Conservation (phyloP, 2,113 vertebrate species). For the Regulus satrapa region DNA sequence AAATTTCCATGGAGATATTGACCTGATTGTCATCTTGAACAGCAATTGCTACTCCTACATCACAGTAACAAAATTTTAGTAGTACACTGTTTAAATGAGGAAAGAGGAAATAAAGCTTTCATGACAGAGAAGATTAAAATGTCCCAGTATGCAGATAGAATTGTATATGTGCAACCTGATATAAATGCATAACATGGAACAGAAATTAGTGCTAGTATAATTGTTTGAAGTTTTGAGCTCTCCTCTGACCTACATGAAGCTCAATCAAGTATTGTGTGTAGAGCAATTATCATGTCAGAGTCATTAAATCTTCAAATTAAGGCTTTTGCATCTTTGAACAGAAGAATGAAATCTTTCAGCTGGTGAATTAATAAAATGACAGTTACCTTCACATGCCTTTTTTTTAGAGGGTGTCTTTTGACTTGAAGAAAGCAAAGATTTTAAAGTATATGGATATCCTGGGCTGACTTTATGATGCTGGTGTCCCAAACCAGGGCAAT, state of each 20-base stretch:
- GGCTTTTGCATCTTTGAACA: not conserved
- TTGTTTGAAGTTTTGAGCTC: not conserved
- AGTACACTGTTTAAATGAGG: not conserved
- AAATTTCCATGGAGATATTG: not conserved
- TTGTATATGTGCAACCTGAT: not conserved
- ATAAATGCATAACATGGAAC: not conserved
- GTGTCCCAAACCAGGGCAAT: not conserved
- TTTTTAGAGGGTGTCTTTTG: not conserved
- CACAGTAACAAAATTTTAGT: not conserved
- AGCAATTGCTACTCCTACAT: not conserved
- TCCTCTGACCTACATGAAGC: not conserved
- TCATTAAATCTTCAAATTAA: not conserved
- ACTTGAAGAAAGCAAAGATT: not conserved
- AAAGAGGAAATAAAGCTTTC: not conserved
- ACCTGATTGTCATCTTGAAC: not conserved
- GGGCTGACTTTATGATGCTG: not conserved
- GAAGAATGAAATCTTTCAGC: not conserved
- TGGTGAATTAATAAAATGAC: not conserved
- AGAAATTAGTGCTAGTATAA: not conserved
- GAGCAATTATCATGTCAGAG: not conserved
- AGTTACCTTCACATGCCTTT: not conserved
- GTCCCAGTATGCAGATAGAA: not conserved
- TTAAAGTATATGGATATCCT: not conserved
- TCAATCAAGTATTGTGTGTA: not conserved
- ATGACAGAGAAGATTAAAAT: not conserved